A percentile compares a stretch with the other conserved stretches of the same genome.
Evolutionary conservation across 2,888 invertebrate genomes (phyloP).

Genomic region (Oligia fasciuncula): DNA sequence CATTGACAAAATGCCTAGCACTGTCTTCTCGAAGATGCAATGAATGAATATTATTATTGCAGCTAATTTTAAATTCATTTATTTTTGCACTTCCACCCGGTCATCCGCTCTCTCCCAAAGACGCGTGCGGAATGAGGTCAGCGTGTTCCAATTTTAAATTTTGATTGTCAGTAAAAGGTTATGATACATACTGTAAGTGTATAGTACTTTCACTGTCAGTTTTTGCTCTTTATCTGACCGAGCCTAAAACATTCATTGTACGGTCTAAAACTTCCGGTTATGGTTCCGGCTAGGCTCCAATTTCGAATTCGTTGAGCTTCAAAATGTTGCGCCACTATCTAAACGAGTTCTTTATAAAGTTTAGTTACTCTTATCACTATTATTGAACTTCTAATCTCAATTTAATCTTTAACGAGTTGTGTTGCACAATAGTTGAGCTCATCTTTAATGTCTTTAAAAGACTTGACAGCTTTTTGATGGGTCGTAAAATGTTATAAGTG

Average conservation of each 20-base stretch:
- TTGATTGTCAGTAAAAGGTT: slow-evolving; percentile 78
- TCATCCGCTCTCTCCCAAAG: slow-evolving; percentile 80
- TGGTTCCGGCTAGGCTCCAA: slow-evolving; percentile 69
- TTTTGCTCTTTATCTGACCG: slow-evolving; percentile 57
- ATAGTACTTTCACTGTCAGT: slow-evolving; percentile 81
- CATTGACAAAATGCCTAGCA: slow-evolving; percentile 71
- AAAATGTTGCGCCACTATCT: slow-evolving; percentile 44
- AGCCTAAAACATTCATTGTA: slow-evolving; percentile 55
- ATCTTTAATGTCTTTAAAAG: slow-evolving; percentile 23
- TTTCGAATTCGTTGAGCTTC: slow-evolving; percentile 48
- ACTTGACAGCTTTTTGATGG: slow-evolving; percentile 27
- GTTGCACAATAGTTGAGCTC: slow-evolving; percentile 47
- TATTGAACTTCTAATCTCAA: slow-evolving; percentile 46
- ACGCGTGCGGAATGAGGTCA: slow-evolving; percentile 85
- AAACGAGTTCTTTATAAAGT: slow-evolving; percentile 43
- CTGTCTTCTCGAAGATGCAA: slow-evolving; percentile 53
- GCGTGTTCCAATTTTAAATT: slow-evolving; percentile 87
- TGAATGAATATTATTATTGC: slow-evolving; percentile 70
- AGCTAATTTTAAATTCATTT: slow-evolving; percentile 79
- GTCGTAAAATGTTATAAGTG: slow-evolving; percentile 12
- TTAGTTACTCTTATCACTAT: slow-evolving; percentile 44
- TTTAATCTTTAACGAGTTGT: slow-evolving; percentile 37
- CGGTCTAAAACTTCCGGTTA: slow-evolving; percentile 65
- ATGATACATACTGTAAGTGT: slow-evolving; percentile 68
- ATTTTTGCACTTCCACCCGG: slow-evolving; percentile 78